Evolutionary conservation across 2,113 vertebrate genomes (phyloP), one percentile per base, ranked within the genome.

Genomic region (Columba janthina): DNA sequence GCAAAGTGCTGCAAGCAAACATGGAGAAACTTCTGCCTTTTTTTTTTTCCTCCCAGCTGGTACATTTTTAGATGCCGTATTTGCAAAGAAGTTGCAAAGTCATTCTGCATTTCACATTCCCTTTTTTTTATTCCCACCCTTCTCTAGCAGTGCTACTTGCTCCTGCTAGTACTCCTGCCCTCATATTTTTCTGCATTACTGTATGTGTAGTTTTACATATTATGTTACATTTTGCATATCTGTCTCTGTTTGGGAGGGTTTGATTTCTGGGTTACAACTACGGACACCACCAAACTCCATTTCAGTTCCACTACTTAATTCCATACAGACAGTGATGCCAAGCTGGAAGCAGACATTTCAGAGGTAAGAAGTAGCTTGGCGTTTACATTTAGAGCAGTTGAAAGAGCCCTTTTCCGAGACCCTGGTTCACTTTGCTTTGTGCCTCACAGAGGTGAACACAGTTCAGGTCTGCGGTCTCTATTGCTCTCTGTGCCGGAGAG

Each of bases 381-480:
- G 1, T 70, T 83, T 44, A 11, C 8, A 3, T 28, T 46, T 31
- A 8, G 15, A 61, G 65, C 48, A 31, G 54, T 0, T 66, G 40
- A 66, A 60, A 58, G 62, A 80, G 26, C n/a, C 15, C 16, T 51
- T 72, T 62, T 67, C 26, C 10, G 26, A 46, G 10, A 32, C 12
- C 9, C 6, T 9, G 13, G 9, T 34, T 70, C 8, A 0, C 70
- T 71, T 81, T 17, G 32, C 73, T 67, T 21, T 26, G 15, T 24
- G 32, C 66, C 26, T 46, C 5, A 4, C 69, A n/a, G 58, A 31
- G 24, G 12, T 7, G 22, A 22, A 8, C 0, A 0, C 3, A 3
- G 31, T 15, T 56, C n/a, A 17, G 32, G 15, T 71, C 61, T 51
- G 65, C 2, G 2, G 26, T 34, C 13, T n/a, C 51, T 57, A 8